phyloP scores from a whole-genome alignment of 2,888 invertebrate genomes.

The Bellardia pandia region DNA sequence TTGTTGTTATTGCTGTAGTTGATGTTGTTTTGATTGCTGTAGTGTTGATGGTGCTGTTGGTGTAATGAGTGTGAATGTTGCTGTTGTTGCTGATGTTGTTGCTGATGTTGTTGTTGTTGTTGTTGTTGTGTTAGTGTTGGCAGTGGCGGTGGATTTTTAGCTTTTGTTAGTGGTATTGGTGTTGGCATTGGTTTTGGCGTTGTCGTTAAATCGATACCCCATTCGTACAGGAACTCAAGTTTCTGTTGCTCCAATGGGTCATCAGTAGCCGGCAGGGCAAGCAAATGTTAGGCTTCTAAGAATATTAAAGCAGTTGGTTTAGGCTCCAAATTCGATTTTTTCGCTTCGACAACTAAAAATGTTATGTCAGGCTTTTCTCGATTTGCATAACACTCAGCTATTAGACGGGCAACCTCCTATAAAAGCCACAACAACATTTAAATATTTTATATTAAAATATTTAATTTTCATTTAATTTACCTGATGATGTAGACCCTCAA shows the following conservation, averaged over 20 bases:
- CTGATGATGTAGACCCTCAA: constrained; percentile 92
- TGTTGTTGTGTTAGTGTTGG: constrained; percentile 76
- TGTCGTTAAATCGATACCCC: constrained; percentile 84
- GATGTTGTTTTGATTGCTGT: constrained; percentile 59
- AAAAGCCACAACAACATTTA: constrained; percentile 24
- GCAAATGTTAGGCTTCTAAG: constrained; percentile 96
- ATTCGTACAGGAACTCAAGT: constrained; percentile 82
- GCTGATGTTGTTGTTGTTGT: constrained; percentile 67
- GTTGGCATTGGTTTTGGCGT: constrained; percentile 83
- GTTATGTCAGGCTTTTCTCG: constrained; percentile 94
- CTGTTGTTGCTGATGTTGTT: constrained; percentile 64
- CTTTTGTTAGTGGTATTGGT: constrained; percentile 82
- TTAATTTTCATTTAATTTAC: constrained; percentile 73
- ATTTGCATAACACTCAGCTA: constrained; percentile 96
- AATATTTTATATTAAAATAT: not conserved
- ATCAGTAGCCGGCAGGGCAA: constrained; percentile 90
- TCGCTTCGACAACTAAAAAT: constrained; percentile 96
- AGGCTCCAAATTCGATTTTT: constrained; percentile 95
- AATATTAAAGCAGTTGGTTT: constrained; percentile 96
- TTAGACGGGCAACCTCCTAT: constrained; percentile 93
- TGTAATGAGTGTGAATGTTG: constrained; percentile 66
- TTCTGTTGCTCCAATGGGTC: constrained; percentile 83
- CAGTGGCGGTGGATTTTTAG: constrained; percentile 85
- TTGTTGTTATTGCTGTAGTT: constrained; percentile 67
- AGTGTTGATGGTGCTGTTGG: constrained; percentile 69